A percentile compares a stretch with the other conserved stretches of the same genome.
These are phyloP conservation scores for Sinodicranocentrus sp. DNA, from an alignment of 2,888 invertebrate genomes.

Conservation along the genomic window DNA sequence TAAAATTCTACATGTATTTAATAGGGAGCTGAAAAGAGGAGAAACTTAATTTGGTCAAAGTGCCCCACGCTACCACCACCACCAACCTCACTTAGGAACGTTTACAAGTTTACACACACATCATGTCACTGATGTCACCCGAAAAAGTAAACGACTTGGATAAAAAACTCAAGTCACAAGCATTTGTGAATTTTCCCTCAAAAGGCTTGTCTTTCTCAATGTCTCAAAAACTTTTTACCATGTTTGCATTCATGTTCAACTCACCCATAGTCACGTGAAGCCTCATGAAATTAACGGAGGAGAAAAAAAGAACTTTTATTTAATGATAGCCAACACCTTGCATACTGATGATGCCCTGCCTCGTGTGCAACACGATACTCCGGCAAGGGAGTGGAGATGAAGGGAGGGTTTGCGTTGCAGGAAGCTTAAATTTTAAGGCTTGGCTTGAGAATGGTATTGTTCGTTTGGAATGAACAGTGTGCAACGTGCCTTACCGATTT, in stretches of 20 bases:
- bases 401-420: constrained; percentile 13
- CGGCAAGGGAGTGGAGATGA: constrained; percentile 30
- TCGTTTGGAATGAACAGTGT: neutral
- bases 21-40: too few relatives aligned
- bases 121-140: constrained; percentile 20
- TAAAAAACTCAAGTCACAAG: constrained; percentile 10
- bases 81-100: neutral
- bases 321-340: constrained; percentile 51
- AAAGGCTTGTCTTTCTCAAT: neutral
- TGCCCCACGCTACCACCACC: constrained; percentile 6
- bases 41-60: neutral
- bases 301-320: constrained; percentile 24
- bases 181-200: too few relatives aligned
- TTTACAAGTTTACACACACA: neutral
- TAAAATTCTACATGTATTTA: too few relatives aligned
- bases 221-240: too few relatives aligned
- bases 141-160: too few relatives aligned
- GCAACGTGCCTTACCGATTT: too few relatives aligned
- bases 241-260: neutral
- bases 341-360: constrained; percentile 24
- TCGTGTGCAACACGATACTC: neutral
- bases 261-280: neutral
- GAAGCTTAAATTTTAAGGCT: constrained; percentile 4
- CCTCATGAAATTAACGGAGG: constrained; percentile 41
- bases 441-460: neutral